Evolutionary conservation across 2,888 invertebrate species (phyloP).

Genomic region (Trilocha varians): DNA sequence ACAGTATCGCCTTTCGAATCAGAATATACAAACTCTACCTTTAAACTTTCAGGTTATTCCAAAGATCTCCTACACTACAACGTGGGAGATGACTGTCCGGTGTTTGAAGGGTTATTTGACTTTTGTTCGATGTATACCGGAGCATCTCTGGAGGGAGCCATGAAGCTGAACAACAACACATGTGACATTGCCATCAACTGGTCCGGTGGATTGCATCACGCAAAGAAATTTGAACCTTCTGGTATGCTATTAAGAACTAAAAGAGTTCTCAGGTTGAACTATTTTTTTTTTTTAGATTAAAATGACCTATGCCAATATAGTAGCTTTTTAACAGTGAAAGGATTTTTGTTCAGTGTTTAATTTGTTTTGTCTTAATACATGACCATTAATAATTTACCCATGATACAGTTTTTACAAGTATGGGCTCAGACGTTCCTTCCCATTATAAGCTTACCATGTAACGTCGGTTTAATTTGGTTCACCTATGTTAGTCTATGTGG

Average conservation of each 20-base stretch:
- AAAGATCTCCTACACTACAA: conserved; percentile 95
- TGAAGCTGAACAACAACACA: conserved; percentile 93
- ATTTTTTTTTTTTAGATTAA: neutral
- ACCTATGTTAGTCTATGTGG: too few relatives aligned
- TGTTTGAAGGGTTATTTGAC: conserved; percentile 97
- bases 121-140: conserved; percentile 99
- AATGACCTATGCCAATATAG: neutral
- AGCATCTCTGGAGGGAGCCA: conserved; percentile 96
- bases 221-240: conserved; percentile 99
- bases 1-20: too few relatives aligned
- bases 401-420: too few relatives aligned
- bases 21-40: too few relatives aligned
- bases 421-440: too few relatives aligned
- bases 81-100: conserved; percentile 98
- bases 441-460: too few relatives aligned
- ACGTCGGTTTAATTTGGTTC: too few relatives aligned
- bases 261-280: neutral
- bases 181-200: conserved; percentile 99
- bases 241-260: conserved; percentile 37
- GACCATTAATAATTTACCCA: too few relatives aligned
- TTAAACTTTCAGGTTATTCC: conserved; percentile 77
- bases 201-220: conserved; percentile 99
- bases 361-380: too few relatives aligned
- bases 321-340: too few relatives aligned
- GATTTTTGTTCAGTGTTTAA: too few relatives aligned